Percentiles rank a stretch among this genome's conserved stretches.
Evolutionary conservation across 2,888 invertebrate species (phyloP).

Genomic region (Melipona bicolor): DNA sequence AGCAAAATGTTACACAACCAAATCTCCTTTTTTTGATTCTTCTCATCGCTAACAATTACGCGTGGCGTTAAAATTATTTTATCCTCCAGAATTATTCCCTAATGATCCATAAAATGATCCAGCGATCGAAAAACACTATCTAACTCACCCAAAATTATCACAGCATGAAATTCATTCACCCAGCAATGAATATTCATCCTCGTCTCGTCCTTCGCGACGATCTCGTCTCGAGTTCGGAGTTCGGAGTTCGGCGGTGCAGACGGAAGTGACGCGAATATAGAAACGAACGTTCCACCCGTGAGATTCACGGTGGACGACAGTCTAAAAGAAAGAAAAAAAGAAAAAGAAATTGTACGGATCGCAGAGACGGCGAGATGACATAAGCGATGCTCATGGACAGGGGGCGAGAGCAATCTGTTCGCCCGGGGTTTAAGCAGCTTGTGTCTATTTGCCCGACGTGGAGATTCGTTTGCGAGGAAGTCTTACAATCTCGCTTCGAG

Average conservation of each 20-base stretch:
- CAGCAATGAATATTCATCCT: not conserved
- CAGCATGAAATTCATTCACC: not conserved
- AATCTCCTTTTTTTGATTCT: no score
- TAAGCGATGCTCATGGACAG: slow-evolving; percentile 38
- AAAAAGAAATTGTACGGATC: slow-evolving; percentile 16
- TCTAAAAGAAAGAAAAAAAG: not conserved
- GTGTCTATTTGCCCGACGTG: slow-evolving; percentile 55
- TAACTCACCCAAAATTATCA: not conserved
- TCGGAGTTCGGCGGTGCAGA: not conserved
- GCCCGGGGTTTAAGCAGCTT: slow-evolving; percentile 55
- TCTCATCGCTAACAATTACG: no score
- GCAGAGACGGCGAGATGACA: slow-evolving; percentile 12
- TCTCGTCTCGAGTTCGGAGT: not conserved
- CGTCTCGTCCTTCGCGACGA: not conserved
- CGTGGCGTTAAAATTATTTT: no score
- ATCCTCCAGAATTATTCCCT: no score
- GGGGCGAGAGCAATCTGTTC: slow-evolving; percentile 52
- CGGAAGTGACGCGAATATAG: not conserved
- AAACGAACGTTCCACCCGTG: no score
- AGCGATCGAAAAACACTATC: no score
- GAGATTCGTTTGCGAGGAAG: slow-evolving; percentile 57
- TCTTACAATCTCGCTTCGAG: slow-evolving; percentile 47
- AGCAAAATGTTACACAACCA: no score
- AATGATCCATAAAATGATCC: not conserved
- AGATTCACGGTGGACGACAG: slow-evolving; percentile 21